Percentiles rank a stretch among this genome's conserved stretches.
phyloP scores from a whole-genome alignment of 2,797 vertebrate genomes.

The Botia almorhae region DNA sequence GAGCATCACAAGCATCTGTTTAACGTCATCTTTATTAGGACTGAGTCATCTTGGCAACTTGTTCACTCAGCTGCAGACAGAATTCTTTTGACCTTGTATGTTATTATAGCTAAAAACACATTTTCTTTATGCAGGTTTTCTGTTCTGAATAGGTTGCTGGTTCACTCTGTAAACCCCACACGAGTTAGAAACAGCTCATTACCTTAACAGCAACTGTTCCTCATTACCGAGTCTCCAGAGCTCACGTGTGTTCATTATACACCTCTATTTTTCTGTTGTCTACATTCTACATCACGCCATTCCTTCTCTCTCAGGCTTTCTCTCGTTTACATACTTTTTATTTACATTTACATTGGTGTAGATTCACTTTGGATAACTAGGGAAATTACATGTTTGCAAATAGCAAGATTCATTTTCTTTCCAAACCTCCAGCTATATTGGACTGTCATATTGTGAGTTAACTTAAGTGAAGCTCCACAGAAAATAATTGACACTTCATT shows the following conservation, averaged over 20 bases:
- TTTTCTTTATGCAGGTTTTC: neutral
- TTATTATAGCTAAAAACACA: no score
- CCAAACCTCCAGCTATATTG: no score
- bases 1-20: neutral
- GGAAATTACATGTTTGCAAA: no score
- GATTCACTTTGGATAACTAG: no score
- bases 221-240: neutral
- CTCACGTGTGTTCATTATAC: neutral
- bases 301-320: neutral
- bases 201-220: constrained; percentile 18
- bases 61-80: neutral
- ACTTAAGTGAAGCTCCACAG: no score
- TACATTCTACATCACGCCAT: neutral
- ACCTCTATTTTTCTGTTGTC: neutral
- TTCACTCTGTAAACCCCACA: neutral
- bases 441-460: no score
- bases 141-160: neutral
- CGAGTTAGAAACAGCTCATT: constrained; percentile 25
- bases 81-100: neutral
- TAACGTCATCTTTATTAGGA: neutral
- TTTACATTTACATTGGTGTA: neutral
- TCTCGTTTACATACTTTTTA: neutral
- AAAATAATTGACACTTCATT: no score
- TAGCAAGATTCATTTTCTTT: no score
- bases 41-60: neutral